These are phyloP conservation scores for Aphrophora alni DNA, from an alignment of 2,888 invertebrate species.

Conservation along the genomic window DNA sequence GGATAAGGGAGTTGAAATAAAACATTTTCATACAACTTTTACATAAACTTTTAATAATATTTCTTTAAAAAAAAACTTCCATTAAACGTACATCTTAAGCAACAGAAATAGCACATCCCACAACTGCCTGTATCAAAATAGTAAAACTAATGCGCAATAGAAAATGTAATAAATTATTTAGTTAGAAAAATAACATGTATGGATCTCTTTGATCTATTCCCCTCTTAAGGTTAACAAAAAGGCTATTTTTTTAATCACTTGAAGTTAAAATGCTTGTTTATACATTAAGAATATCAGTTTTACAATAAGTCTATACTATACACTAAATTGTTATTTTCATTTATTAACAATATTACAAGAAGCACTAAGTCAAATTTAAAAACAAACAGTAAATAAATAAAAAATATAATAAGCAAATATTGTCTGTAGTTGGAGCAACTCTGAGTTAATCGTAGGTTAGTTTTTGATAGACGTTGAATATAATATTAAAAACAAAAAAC, in stretches of 20 bases:
- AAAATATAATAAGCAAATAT: neutral
- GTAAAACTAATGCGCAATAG: slow-evolving; percentile 27
- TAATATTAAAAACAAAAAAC: neutral
- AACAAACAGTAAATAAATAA: slow-evolving; percentile 1
- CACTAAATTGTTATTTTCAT: neutral
- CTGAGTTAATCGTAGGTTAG: neutral
- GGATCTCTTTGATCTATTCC: slow-evolving; percentile 2
- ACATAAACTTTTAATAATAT: slow-evolving; percentile 2
- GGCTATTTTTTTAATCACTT: neutral
- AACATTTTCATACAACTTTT: neutral
- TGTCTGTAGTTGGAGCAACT: neutral
- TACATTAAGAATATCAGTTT: neutral
- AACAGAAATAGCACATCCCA: slow-evolving; percentile 37
- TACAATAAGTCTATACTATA: neutral
- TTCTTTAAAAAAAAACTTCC: slow-evolving; percentile 1
- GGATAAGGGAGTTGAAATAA: neutral
- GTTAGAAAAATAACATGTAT: slow-evolving; percentile 31
- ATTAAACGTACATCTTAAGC: neutral
- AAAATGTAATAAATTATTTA: slow-evolving; percentile 34
- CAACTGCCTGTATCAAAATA: slow-evolving; percentile 36
- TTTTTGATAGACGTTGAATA: neutral
- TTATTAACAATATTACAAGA: slow-evolving; percentile 9
- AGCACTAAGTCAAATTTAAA: neutral
- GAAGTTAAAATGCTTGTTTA: slow-evolving; percentile 9
- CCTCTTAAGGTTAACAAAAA: neutral